Evolutionary conservation across 2,888 invertebrate genomes (phyloP).

Genomic region (Volucella inflata): DNA sequence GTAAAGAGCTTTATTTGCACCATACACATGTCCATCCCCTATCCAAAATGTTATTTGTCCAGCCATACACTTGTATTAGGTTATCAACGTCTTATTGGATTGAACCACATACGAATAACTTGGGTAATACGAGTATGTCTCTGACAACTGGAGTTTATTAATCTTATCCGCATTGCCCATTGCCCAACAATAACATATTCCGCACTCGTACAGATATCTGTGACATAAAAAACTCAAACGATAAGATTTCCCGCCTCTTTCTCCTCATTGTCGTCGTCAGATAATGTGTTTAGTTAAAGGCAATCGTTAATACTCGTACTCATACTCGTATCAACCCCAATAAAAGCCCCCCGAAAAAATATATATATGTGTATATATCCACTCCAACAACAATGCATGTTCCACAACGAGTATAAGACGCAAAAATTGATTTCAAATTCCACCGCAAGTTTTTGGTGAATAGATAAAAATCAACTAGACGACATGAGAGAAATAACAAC

Average conservation of each 20-base stretch:
- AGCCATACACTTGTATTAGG: constrained; percentile 24
- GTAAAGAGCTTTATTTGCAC: constrained; percentile 25
- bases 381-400: too few species aligned
- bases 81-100: constrained; percentile 30
- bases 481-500: constrained; percentile 46
- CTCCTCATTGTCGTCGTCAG: neutral
- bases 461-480: constrained; percentile 65
- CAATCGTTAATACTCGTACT: constrained; percentile 11
- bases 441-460: constrained; percentile 46
- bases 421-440: constrained; percentile 51
- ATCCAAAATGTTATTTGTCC: constrained; percentile 29
- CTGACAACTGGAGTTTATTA: constrained; percentile 60
- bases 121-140: constrained; percentile 35
- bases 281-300: constrained; percentile 35
- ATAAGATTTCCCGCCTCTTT: constrained; percentile 54
- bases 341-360: constrained; percentile 6
- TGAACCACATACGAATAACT: constrained; percentile 20
- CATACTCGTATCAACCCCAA: neutral
- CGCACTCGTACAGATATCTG: constrained; percentile 26
- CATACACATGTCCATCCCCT: constrained; percentile 3
- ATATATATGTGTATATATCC: neutral
- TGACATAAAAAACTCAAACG: constrained; percentile 57
- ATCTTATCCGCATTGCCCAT: constrained; percentile 73
- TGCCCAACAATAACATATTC: constrained; percentile 57
- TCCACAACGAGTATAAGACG: too few species aligned